Conservation (phyloP, 2,888 invertebrate species). For the Rhingia campestris region DNA sequence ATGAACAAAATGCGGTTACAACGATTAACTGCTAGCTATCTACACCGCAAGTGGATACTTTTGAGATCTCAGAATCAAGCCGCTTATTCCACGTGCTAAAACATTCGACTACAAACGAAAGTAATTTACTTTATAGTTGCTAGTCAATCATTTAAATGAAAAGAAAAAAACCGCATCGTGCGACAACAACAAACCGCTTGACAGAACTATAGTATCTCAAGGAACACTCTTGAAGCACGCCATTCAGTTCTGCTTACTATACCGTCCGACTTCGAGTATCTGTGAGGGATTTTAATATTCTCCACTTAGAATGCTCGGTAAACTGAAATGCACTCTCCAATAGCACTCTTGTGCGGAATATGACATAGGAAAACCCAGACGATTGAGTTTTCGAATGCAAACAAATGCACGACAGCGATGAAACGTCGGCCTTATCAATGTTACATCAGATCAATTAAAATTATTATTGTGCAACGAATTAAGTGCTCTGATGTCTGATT, state of each 20-base stretch:
- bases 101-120: too few relatives aligned
- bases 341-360: too few relatives aligned
- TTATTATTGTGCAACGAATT: slow-evolving; percentile 58
- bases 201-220: too few relatives aligned
- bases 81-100: too few relatives aligned
- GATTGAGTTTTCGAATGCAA: not conserved
- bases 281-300: not conserved
- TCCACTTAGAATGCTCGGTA: not conserved
- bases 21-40: not conserved
- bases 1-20: not conserved
- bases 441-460: slow-evolving; percentile 67
- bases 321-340: not conserved
- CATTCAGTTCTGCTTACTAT: too few relatives aligned
- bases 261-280: too few relatives aligned
- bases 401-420: not conserved
- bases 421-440: slow-evolving; percentile 32
- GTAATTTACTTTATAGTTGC: not conserved
- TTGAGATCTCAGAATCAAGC: not conserved
- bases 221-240: too few relatives aligned
- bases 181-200: too few relatives aligned
- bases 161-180: too few relatives aligned
- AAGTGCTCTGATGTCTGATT: slow-evolving; percentile 18
- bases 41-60: not conserved
- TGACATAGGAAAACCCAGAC: not conserved
- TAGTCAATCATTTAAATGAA: not conserved